phyloP scores from a whole-genome alignment of 2,888 invertebrate species.

The Cheilosia grossa region DNA sequence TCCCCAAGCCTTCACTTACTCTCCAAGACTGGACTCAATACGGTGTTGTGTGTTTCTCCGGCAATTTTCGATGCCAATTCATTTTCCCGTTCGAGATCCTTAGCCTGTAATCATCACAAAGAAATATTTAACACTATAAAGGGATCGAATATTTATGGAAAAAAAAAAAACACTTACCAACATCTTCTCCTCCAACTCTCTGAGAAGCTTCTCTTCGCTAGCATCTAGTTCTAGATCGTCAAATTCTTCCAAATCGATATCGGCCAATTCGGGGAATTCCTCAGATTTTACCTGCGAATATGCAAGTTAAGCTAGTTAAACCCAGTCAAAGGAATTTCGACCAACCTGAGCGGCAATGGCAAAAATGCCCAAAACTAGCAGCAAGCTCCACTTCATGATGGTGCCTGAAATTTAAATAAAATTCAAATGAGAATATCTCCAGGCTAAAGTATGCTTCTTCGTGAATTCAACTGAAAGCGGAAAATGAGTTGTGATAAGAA shows the following conservation, averaged over 20 bases:
- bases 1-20: slow-evolving; percentile 69
- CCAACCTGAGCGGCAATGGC: slow-evolving; percentile 59
- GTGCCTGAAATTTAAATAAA: slow-evolving; percentile 67
- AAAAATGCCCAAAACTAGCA: slow-evolving; percentile 75
- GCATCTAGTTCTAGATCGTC: slow-evolving; percentile 78
- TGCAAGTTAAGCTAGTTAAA: neutral
- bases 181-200: slow-evolving; percentile 80
- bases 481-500: slow-evolving; percentile 67
- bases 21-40: slow-evolving; percentile 80
- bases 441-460: neutral
- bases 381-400: slow-evolving; percentile 78
- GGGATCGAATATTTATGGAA: neutral
- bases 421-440: slow-evolving; percentile 41
- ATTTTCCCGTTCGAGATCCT: slow-evolving; percentile 82
- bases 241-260: slow-evolving; percentile 79
- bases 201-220: slow-evolving; percentile 78
- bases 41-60: slow-evolving; percentile 77
- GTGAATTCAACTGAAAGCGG: slow-evolving; percentile 57
- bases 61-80: slow-evolving; percentile 80
- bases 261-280: slow-evolving; percentile 67
- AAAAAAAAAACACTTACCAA: slow-evolving; percentile 76
- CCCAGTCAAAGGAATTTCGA: neutral
- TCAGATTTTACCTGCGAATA: slow-evolving; percentile 76
- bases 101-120: slow-evolving; percentile 76
- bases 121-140: neutral